Base-by-base conservation (phyloP, 1,140 invertebrate genomes). In the Planococcus citri region DNA sequence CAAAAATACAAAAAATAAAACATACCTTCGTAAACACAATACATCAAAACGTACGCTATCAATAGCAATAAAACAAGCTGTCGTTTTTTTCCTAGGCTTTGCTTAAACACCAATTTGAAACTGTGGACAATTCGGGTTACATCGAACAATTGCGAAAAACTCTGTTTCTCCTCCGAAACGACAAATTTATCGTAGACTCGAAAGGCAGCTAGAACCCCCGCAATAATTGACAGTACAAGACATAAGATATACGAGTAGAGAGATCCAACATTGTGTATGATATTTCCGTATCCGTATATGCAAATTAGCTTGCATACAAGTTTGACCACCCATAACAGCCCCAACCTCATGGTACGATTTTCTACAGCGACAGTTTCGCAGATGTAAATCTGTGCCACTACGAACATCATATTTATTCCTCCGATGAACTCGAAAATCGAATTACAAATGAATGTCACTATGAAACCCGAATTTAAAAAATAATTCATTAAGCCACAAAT, bases 391-490 rank as follows among this genome's bases (percentile, higher is more conserved):
- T 25, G 21, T 2, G 60, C 21, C 22, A 17, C 20, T 2, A 25
- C 24, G 4, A 51, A 9, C 41, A 51, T 51, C 41, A 51, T 3
- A 14, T 14, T 51, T 3, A 51, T 17, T 20, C 41, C 41, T 4
- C 41, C 41, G 17, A n/a, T 17, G 41, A 4, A 17, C 12, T 51
- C 41, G 41, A 51, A 51, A 51, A 51, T 3, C 10, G 17, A 9
- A 51, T 51, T 17, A 51, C 6, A 51, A 4, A 24, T 9, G 4
- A 69, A 80, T 27, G 73, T 71, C 0, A 69, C 21, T 37, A 70
- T 27, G 4, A 72, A 72, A 17, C 69, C 21, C 73, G 72, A 73
- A 1, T 12, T 29, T 72, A 72, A 73, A 37, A 61, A 73, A 69
- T 70, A 70, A 17, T 72, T 71, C 14, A 70, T 27, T 3, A 4